phyloP scores from a whole-genome alignment of 23 tunicate genomes.

The Halocynthia aurantium region DNA sequence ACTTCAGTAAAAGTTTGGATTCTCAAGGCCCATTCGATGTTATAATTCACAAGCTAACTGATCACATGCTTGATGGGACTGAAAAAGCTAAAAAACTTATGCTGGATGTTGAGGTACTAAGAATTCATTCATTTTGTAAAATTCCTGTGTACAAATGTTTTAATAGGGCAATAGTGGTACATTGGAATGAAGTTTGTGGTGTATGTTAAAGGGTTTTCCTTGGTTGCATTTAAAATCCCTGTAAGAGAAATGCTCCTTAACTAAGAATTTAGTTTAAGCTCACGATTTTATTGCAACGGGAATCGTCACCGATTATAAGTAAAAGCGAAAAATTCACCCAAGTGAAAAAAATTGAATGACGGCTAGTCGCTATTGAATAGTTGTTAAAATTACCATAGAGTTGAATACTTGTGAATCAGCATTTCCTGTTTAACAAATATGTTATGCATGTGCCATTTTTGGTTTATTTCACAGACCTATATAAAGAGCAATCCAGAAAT shows the following conservation, averaged over 20 bases:
- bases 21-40: conserved; percentile 85
- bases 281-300: too few species aligned
- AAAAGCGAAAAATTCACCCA: too few species aligned
- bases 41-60: conserved; percentile 81
- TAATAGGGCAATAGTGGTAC: not conserved
- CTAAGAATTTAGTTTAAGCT: too few species aligned
- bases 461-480: conserved; percentile 42
- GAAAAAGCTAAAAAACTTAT: conserved; percentile 48
- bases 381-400: not conserved
- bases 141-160: not conserved
- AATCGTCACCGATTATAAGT: too few species aligned
- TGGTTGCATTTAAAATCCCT: not conserved
- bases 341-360: not conserved
- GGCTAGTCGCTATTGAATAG: not conserved
- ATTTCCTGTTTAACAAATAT: too few species aligned
- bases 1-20: conserved; percentile 35
- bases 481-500: conserved; percentile 36
- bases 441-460: not conserved
- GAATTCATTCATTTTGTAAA: not conserved
- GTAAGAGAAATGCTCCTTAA: not conserved
- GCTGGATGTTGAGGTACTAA: conserved; percentile 48
- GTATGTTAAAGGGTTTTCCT: not conserved
- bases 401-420: too few species aligned
- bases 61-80: conserved; percentile 75
- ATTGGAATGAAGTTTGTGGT: not conserved